Percentiles rank a stretch among this genome's conserved stretches.
phyloP scores from a whole-genome alignment of 1,140 invertebrate species.

The Chrysomallon squamiferum region DNA sequence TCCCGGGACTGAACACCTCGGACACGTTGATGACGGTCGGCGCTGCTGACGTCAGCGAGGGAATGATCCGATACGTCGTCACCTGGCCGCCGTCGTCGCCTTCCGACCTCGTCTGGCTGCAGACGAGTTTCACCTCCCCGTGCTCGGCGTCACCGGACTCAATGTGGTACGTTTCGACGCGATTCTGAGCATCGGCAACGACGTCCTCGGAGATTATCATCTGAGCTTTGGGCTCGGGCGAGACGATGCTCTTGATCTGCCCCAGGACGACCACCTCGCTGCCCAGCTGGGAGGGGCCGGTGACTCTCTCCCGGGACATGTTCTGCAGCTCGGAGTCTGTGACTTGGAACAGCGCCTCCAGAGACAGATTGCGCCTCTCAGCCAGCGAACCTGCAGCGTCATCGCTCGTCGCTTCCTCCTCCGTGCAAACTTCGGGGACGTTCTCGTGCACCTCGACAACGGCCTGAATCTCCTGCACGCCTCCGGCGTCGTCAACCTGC shows the following conservation, averaged over 20 bases:
- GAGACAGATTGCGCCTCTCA: slow-evolving; percentile 43
- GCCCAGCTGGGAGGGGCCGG: not conserved
- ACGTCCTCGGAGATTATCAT: slow-evolving; percentile 5
- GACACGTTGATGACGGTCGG: slow-evolving; percentile 1
- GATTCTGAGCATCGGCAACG: not conserved
- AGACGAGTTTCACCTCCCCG: slow-evolving; percentile 27
- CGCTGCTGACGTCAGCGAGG: slow-evolving; percentile 9
- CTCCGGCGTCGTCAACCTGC: too few species aligned
- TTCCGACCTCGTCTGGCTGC: slow-evolving; percentile 11
- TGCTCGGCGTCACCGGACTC: slow-evolving; percentile 20
- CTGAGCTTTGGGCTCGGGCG: slow-evolving; percentile 1
- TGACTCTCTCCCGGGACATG: slow-evolving; percentile 33
- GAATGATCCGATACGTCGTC: slow-evolving; percentile 4
- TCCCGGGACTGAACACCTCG: slow-evolving; percentile 9
- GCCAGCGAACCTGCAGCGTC: slow-evolving; percentile 1
- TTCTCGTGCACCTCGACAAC: too few species aligned
- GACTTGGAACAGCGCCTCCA: slow-evolving; percentile 54
- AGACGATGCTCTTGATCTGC: not conserved
- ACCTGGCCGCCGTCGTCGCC: not conserved
- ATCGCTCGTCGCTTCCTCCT: not conserved
- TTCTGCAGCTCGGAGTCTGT: slow-evolving; percentile 59
- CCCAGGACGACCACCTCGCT: too few species aligned
- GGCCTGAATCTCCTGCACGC: too few species aligned
- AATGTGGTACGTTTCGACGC: slow-evolving; percentile 10
- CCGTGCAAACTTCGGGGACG: too few species aligned